Evolutionary conservation across 2,113 vertebrate species (phyloP).

Genomic region (Dasypus novemcinctus): DNA sequence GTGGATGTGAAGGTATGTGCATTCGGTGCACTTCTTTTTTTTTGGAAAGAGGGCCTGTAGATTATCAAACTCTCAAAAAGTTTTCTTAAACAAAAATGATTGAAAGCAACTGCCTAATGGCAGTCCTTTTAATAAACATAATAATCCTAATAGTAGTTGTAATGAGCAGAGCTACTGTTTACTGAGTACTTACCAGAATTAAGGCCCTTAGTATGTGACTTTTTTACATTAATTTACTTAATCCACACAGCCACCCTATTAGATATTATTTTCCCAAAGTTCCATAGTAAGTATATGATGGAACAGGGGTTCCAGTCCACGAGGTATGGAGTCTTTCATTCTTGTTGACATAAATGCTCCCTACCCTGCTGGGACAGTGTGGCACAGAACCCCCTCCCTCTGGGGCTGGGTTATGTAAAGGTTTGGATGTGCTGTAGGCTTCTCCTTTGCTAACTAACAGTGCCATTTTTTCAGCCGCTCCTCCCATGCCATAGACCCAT

Average conservation of each 20-base stretch:
- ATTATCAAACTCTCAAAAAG: not conserved
- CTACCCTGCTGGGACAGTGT: not conserved
- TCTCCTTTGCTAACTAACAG: not conserved
- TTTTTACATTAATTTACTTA: not conserved
- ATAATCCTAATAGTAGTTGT: not conserved
- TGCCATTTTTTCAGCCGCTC: not conserved
- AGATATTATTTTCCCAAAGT: not conserved
- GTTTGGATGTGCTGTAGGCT: not conserved
- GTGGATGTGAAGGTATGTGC: not conserved
- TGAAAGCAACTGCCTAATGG: not conserved
- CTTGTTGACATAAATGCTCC: not conserved
- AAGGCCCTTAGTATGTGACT: not conserved
- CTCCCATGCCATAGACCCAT: not conserved
- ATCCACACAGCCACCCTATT: not conserved
- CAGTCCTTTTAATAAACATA: not conserved
- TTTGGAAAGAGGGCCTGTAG: not conserved
- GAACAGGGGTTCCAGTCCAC: not conserved
- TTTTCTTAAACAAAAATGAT: constrained; percentile 1
- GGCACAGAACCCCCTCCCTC: not conserved
- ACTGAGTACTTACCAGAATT: not conserved
- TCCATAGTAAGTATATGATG: not conserved
- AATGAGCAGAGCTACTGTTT: not conserved
- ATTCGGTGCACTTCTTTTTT: not conserved
- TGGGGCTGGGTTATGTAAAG: not conserved
- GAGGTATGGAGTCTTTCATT: not conserved